Base-by-base conservation (phyloP, 2,113 vertebrate genomes). In the Chunga burmeisteri region DNA sequence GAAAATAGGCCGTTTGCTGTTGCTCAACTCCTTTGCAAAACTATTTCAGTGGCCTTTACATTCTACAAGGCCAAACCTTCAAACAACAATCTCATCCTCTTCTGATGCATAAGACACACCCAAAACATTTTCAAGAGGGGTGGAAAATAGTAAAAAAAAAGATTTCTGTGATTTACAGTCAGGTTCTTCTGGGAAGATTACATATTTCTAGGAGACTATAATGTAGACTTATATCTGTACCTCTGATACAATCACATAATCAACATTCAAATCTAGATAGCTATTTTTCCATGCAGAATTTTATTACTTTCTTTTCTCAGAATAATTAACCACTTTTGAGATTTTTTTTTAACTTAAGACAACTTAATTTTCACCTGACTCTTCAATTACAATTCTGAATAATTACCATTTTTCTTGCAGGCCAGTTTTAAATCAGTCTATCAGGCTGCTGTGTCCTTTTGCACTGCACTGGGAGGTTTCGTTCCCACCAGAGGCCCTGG, bases 101-200 rank as follows among this genome's bases (percentile, higher is more conserved):
- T 66, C 88, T 93, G 74, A 96, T 92, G 91, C 62, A 91, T 38
- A 26, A 32, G 95, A 71, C 91, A 95, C 95, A 93, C 93, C 91
- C 85, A 3, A 86, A 93, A 86, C 55, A 95, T 96, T 96, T 95
- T 93, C 87, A 80, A 86, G 79, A 90, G 23, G 87, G 53, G 79
- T 91, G 84, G 91, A 89, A 95, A 94, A 87, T 4, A 90, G 38
- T 86, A 97, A 93, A 95, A 94, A 86, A 49, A 86, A 49, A 92
- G 87, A 97, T 95, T 96, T 96, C 87, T 94, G 84, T 58, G 90
- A 94, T 96, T 91, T 92, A 81, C 78, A 96, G 89, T 91, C 89
- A 93, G 86, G 94, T 95, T 97, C 74, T 97, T 92, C 93, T 86
- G 93, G 95, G 97, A 93, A 94, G 91, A 91, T 93, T 17, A 71